Base-by-base conservation (phyloP, 2,113 vertebrate genomes). In the Tetrax tetrax region DNA sequence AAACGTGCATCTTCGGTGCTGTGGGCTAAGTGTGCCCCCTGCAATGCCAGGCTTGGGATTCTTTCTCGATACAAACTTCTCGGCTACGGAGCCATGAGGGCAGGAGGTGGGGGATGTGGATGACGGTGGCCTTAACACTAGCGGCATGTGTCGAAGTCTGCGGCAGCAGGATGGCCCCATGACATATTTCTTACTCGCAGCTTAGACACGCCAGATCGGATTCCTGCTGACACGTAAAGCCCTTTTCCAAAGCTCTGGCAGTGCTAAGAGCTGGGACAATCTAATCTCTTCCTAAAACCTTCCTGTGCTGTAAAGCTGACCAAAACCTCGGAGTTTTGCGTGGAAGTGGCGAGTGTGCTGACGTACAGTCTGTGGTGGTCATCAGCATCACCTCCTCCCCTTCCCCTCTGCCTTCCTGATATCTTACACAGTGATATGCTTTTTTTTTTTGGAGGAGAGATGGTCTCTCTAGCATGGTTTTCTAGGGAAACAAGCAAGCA, bases 281-380 rank as follows among this genome's bases (percentile, higher is more conserved):
- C 87, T 95, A 87, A 90, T 88, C 81, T 53, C 28, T 45, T 90
- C 85, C 81, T 83, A 60, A 91, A 83, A 10, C 43, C 66, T 23
- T 86, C 38, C 59, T 83, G 74, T 47, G 57, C 61, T 81, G 66
- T 61, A 74, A 31, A 12, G 38, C 84, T 74, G 25, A 86, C 61
- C 71, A 69, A 80, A 92, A 78, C 47, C 69, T 51, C 16, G 38
- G 65, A 51, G 86, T 81, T 83, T 13, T 47, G 45, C 1, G 0
- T 18, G 65, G 65, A 83, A 54, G 47, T 0, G 1, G 48, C 0
- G 0, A 35, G 28, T 0, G 0, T 14, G 38, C 22, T 50, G 87
- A 12, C 0, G 0, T 5, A 24, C 35, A 47, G 25, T 33, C 48
- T 54, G 65, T 38, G 57, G 33, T 35, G 65, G 48, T 38, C 12